These are phyloP conservation scores for Subanguina moxae DNA, from an alignment of 1,140 invertebrate species.

Conservation along the genomic window DNA sequence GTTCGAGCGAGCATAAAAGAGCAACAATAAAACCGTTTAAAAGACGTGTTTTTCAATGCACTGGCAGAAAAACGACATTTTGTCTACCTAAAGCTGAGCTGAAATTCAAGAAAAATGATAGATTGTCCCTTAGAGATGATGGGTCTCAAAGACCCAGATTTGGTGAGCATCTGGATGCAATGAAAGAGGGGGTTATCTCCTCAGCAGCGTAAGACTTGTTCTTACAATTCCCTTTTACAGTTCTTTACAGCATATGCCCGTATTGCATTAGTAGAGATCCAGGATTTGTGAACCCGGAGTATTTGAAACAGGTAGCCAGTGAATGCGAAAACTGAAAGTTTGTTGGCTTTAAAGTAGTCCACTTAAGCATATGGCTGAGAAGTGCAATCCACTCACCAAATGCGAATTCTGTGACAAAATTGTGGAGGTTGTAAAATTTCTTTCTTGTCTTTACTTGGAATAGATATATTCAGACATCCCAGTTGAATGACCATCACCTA, in stretches of 20 bases:
- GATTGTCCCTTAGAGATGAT: neutral
- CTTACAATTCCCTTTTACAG: neutral
- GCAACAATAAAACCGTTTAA: no score
- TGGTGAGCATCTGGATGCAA: neutral
- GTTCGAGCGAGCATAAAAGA: no score
- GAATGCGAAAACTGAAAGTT: no score
- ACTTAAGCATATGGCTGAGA: neutral
- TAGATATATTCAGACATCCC: neutral
- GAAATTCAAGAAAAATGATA: neutral
- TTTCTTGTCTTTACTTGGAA: neutral
- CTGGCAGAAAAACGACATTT: neutral
- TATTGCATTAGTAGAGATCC: neutral
- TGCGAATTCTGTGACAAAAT: constrained; percentile 7
- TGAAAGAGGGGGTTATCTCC: neutral
- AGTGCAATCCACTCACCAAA: constrained; percentile 4
- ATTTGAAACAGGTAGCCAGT: neutral
- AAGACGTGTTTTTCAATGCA: no score
- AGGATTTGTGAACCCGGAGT: constrained; percentile 3
- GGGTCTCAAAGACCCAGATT: neutral
- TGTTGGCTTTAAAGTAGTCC: no score
- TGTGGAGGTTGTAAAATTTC: neutral
- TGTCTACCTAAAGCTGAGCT: neutral
- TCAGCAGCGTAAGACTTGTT: neutral
- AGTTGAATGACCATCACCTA: neutral
- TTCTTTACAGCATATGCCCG: neutral